Evolutionary conservation across 2,797 vertebrate genomes (phyloP), one percentile per base, ranked within the genome.

Genomic region (Gobio occitaniae): DNA sequence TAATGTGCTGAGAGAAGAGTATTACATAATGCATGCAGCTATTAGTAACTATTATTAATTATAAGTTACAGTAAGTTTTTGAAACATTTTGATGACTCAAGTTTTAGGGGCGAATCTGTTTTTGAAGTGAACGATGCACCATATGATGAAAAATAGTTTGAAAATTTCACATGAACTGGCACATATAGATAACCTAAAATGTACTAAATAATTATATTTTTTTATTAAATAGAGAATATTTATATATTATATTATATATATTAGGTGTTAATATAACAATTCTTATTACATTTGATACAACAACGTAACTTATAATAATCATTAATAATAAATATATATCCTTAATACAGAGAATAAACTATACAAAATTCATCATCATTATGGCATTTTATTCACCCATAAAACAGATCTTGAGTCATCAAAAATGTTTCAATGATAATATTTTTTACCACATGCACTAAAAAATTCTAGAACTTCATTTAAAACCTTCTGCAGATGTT

Each of bases 401-500:
- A 29, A 72, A 50, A 52, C 25, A 29, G 13, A 19, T 54, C 2
- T 32, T 19, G 25, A 75, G 11, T 21, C 16, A 52, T 54, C 17
- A 75, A 63, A 38, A 56, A 12, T 44, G 48, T 10, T 81, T 81
- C 50, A 59, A 19, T 32, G 6, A 11, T 19, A 66, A 17, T 21
- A 70, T 44, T 25, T 80, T 81, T 44, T 32, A 17, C n/a, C 66
- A 38, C 12, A 38, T 38, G 48, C 21, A 52, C 15, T 13, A 36
- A 50, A 66, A 29, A 78, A 44, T 12, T 2, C 17, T 29, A 52
- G 25, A 80, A 61, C 0, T 41, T 36, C 0, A 10, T 75, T 63
- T 9, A 54, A 76, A 68, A 83, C 7, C 15, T 44, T 69, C 48
- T 44, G 48, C 74, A 84, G 75, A 84, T 68, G 50, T 81, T 70